phyloP scores from a whole-genome alignment of 2,888 invertebrate species.

The Drosophila merina region DNA sequence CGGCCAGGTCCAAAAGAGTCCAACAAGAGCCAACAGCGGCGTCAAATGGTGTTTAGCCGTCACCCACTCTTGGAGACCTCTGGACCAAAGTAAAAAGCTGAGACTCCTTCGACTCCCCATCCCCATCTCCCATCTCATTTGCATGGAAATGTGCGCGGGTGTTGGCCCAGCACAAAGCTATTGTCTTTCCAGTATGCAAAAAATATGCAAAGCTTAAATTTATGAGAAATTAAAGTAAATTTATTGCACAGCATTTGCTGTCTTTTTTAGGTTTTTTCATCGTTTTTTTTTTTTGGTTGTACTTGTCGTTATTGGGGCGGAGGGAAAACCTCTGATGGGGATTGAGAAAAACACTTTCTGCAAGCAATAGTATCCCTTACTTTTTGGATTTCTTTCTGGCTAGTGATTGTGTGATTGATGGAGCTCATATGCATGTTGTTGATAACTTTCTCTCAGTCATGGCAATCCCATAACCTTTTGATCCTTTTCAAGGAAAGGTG shows the following conservation, averaged over 20 bases:
- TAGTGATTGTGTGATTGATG: conserved; percentile 71
- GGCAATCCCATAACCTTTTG: conserved; percentile 24
- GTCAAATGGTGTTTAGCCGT: conserved; percentile 74
- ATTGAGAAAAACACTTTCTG: conserved; percentile 60
- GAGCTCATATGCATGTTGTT: conserved; percentile 47
- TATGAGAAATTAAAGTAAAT: conserved; percentile 82
- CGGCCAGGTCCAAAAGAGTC: conserved; percentile 16
- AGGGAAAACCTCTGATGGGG: conserved; percentile 48
- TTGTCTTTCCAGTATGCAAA: conserved; percentile 65
- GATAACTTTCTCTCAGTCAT: conserved; percentile 64
- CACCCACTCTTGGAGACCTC: conserved; percentile 63
- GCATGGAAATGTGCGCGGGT: conserved; percentile 79
- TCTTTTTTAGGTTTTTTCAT: conserved; percentile 5
- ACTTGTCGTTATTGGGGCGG: conserved; percentile 1
- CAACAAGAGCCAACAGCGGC: conserved; percentile 33
- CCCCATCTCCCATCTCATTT: conserved; percentile 63
- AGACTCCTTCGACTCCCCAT: conserved; percentile 29
- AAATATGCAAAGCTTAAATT: conserved; percentile 81
- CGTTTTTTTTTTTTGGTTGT: not conserved
- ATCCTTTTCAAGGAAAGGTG: conserved; percentile 10
- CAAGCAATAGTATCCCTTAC: conserved; percentile 30
- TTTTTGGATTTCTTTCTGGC: conserved; percentile 18
- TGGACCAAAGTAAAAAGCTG: conserved; percentile 16
- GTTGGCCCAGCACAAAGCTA: conserved; percentile 70
- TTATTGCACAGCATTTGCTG: conserved; percentile 75